phyloP scores from a whole-genome alignment of 2,113 vertebrate genomes.

The Ploceus nigricollis region DNA sequence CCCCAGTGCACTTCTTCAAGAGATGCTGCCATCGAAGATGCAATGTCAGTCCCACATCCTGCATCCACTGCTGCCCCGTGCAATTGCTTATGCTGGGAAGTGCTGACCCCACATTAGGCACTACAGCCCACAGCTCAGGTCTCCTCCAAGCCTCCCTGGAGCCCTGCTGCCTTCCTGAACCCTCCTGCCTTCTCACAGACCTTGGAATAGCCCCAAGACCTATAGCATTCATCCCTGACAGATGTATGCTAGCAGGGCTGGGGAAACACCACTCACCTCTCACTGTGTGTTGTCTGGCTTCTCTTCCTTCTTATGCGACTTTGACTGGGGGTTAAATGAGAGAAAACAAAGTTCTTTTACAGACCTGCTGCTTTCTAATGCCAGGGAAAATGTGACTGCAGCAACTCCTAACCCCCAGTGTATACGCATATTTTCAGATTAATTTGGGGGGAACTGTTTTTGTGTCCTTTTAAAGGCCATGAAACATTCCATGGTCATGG shows the following conservation, averaged over 20 bases:
- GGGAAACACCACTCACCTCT: conserved; percentile 28
- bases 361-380: background rate
- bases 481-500: fast-evolving
- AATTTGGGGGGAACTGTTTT: background rate
- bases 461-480: background rate
- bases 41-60: fast-evolving
- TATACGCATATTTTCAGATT: background rate
- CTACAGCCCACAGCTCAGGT: background rate
- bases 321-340: background rate
- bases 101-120: fast-evolving
- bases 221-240: background rate
- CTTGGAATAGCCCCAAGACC: background rate
- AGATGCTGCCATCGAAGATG: fast-evolving
- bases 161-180: background rate
- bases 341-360: background rate
- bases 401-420: background rate
- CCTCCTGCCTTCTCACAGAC: background rate
- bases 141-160: background rate
- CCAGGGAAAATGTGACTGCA: background rate
- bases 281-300: background rate
- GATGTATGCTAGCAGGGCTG: background rate
- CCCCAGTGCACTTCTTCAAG: background rate
- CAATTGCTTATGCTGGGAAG: background rate
- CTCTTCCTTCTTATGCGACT: conserved; percentile 33
- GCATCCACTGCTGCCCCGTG: fast-evolving